Base-by-base conservation (phyloP, 92 coral and sea anemone genomes). In the Porites lobata region DNA sequence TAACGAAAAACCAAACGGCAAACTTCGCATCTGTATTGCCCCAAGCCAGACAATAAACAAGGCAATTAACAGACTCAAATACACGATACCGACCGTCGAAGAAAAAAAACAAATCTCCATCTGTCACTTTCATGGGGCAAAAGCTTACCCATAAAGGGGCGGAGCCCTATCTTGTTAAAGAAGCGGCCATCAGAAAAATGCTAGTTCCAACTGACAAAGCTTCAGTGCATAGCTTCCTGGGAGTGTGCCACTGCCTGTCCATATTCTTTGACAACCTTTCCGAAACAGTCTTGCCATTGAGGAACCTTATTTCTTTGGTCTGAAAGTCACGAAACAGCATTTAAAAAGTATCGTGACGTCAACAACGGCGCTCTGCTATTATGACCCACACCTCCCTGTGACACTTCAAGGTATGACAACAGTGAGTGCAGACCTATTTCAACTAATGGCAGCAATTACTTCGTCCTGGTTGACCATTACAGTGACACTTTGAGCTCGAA, bases 41-140 rank as follows among this genome's bases (percentile, higher is more conserved):
- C 32, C 32, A 29, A 29, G 32, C 32, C 32, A 29, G 32, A 29
- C 32, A 29, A 29, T 29, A 29, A 29, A 29, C 32, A 29, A 29
- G 32, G 32, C 32, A 2, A 29, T 29, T 29, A 29, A 29, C 32
- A 29, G 32, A 29, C 32, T 2, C 32, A 29, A 29, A 29, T 29
- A 2, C 32, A 29, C 32, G 32, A 29, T 29, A 29, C 32, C 32
- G 32, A 29, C 32, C 32, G 2, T 29, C 32, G 4, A 29, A 29
- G 32, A 22, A 22, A 22, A 22, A 22, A 22, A 22, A 22, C 67
- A 85, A 85, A 50, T 85, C 88, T 2, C 32, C 53, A 14, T 75
- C 83, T 26, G 83, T 85, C n/a, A 85, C 32, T 20, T 85, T 85
- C 79, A 85, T 85, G 89, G 83, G 89, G 57, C 83, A 85, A 74